Conservation (phyloP, 2,113 vertebrate genomes). For the Gallinago undulata region DNA sequence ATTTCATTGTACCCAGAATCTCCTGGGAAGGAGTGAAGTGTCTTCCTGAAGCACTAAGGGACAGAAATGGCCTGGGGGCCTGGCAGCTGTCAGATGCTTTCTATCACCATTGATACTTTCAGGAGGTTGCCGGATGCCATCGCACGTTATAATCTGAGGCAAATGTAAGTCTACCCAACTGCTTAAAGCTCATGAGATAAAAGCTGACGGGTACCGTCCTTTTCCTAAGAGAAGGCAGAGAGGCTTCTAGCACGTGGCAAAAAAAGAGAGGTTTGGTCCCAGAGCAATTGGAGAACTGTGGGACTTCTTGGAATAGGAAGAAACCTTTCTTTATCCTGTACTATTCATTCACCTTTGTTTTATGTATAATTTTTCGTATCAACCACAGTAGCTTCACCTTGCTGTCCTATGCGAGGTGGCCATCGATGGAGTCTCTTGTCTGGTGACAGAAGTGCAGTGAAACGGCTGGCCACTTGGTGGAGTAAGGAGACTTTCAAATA, state of each 20-base stretch:
- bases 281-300: background rate
- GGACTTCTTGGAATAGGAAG: background rate
- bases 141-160: background rate
- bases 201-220: background rate
- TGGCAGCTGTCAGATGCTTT: background rate
- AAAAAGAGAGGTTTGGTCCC: background rate
- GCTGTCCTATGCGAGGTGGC: background rate
- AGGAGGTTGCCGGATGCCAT: background rate
- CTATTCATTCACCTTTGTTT: background rate
- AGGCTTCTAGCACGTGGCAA: background rate
- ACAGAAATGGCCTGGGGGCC: background rate
- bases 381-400: background rate
- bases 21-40: background rate
- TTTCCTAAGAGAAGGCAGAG: background rate
- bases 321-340: background rate
- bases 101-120: background rate
- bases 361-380: accelerated
- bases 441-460: background rate
- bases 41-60: background rate
- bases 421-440: background rate
- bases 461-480: conserved; percentile 19
- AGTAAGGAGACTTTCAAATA: background rate
- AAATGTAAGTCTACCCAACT: background rate
- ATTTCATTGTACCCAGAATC: background rate
- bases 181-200: background rate